Base-by-base conservation (phyloP, 2,888 invertebrate genomes). In the Timema podura region DNA sequence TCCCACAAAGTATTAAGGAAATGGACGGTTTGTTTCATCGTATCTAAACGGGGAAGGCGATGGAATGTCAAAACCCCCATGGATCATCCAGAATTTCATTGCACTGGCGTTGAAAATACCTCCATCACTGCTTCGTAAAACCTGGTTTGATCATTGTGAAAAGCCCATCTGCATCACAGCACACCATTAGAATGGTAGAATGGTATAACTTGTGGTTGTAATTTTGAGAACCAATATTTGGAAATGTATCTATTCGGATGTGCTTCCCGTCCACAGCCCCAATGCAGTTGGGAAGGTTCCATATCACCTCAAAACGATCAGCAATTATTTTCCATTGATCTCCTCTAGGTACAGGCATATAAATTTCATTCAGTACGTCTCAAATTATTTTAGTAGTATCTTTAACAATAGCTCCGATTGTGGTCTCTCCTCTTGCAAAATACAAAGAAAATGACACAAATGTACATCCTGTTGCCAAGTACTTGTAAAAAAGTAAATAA, bases 111-210 rank as follows among this genome's bases (percentile, higher is more conserved):
- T 68, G 71, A 76, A 79, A 65, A 78, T 75, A 44, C 76, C 76
- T 45, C 76, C 77, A 76, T 79, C 77, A 75, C 75, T 78, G 69
- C 77, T 77, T 73, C 77, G 76, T 74, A 70, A 70, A 76, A 64
- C 79, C 77, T 49, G n/a, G 75, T 76, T 78, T 77, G 65, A 78
- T 75, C 48, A 76, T 74, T 7, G 75, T 77, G 72, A 79, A 79
- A 16, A 75, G 45, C 13, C 77, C 77, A 74, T 78, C 76, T 44
- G 77, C 78, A 74, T 30, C 30, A 30, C 30, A 30, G 30, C 30
- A 30, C 30, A 3, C 1, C 3, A 30, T 30, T 30, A 30, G 30
- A 3, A 30, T 3, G 30, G 30, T 30, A 3, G 30, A 30, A 30
- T 30, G 30, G 1, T 30, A 3, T 30, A 30, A 78, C 73, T 79